Evolutionary conservation across 2,888 invertebrate genomes (phyloP), one percentile per base, ranked within the genome.

Genomic region (Leptinotarsa peninsularis): DNA sequence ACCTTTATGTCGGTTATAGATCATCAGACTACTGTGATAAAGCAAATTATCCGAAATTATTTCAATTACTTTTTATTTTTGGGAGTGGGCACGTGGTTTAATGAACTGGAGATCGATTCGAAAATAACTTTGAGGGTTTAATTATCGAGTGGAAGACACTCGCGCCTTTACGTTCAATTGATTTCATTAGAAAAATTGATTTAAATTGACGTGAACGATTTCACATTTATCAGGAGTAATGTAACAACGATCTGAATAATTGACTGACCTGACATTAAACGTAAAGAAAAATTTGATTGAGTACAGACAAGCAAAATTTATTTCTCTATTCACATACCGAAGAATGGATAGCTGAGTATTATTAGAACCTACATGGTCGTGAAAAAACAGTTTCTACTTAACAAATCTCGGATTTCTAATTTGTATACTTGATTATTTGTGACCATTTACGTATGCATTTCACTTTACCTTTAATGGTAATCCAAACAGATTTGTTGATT

Each of bases 381-480:
- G 43, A 10, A 43, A 58, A 17, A 70, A 49, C 4, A 18, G 17
- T 43, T 43, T 21, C 33, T n/a, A 70, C 15, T 10, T 4, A 49
- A 70, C 49, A 58, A 70, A 58, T 58, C 58, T 60, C 70, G 58
- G 58, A 49, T 70, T 70, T 58, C 70, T 70, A 70, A 70, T 70
- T 54, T 56, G 69, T 56, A 54, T 69, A 56, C 69, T 56, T 21
- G 70, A 70, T 58, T 58, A 27, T 15, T 58, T 49, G 52, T 58
- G 70, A 70, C 70, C 70, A 70, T 70, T 58, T 70, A 70, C 21
- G 56, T 69, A 56, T 49, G 43, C 50, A 69, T 69, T 69, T 69
- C 69, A 52, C 68, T 54, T 68, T 17, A 49, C 54, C 50, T 52
- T 50, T 52, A 27, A 68, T 27, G 68, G 50, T n/a, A 52, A 27